Percentiles rank a stretch among this genome's conserved stretches.
Conservation (phyloP, 2,888 invertebrate genomes). For the Pandemis heparana region DNA sequence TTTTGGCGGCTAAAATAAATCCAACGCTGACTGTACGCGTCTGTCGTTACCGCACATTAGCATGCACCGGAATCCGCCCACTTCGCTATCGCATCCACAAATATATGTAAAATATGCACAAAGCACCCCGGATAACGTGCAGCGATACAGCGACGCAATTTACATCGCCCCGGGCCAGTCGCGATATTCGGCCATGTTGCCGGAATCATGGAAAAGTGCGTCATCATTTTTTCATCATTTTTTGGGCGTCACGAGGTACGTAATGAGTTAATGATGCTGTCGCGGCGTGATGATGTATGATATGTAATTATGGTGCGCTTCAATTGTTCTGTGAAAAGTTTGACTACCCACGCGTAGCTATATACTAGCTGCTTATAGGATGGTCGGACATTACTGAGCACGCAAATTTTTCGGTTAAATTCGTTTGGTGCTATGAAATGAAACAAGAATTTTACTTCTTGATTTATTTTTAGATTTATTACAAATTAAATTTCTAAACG, state of each 20-base stretch:
- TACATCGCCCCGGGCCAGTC: constrained; percentile 76
- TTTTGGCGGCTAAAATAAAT: too few relatives aligned
- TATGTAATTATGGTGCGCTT: neutral
- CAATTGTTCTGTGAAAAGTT: constrained; percentile 5
- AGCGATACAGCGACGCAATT: constrained; percentile 80
- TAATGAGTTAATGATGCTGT: constrained; percentile 26
- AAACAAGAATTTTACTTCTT: too few relatives aligned
- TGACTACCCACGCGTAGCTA: neutral
- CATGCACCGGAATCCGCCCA: constrained; percentile 72
- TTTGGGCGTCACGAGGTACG: constrained; percentile 25
- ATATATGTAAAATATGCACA: constrained; percentile 83
- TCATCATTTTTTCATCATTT: constrained; percentile 26
- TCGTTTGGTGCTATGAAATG: too few relatives aligned
- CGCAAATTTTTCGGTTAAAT: too few relatives aligned
- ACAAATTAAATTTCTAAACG: too few relatives aligned
- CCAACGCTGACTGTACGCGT: constrained; percentile 49
- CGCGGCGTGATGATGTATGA: constrained; percentile 33
- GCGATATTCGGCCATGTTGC: constrained; percentile 73
- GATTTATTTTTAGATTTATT: too few relatives aligned
- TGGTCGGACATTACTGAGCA: neutral
- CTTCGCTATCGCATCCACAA: constrained; percentile 75
- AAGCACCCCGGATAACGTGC: constrained; percentile 82
- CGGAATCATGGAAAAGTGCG: constrained; percentile 59
- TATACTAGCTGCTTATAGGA: neutral
- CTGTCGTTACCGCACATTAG: constrained; percentile 61